phyloP scores from a whole-genome alignment of 1,140 invertebrate genomes.

The Dinoponera quadriceps region DNA sequence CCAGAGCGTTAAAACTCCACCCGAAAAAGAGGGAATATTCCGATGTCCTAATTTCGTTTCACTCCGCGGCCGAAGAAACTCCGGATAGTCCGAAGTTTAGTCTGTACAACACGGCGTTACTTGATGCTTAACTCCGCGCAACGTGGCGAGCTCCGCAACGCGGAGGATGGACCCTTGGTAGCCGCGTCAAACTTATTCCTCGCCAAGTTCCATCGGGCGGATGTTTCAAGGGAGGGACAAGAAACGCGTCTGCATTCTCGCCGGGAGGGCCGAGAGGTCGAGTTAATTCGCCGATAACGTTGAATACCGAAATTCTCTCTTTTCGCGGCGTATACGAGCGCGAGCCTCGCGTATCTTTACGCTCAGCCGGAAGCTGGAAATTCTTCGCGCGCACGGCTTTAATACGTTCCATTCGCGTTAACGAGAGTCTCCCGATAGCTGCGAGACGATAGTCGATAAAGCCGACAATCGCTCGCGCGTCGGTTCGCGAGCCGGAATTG shows the following conservation, averaged over 20 bases:
- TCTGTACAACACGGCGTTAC: slow-evolving; percentile 65
- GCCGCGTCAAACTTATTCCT: slow-evolving; percentile 52
- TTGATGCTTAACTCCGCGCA: slow-evolving; percentile 45
- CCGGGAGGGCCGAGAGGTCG: slow-evolving; percentile 2
- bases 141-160: no score
- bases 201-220: slow-evolving; percentile 3
- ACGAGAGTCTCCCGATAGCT: no score
- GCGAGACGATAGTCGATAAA: no score
- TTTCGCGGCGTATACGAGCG: background rate
- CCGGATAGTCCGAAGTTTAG: slow-evolving; percentile 64
- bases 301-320: slow-evolving; percentile 8
- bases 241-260: slow-evolving; percentile 20
- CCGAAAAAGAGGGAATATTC: slow-evolving; percentile 33
- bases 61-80: slow-evolving; percentile 33
- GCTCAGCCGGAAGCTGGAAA: background rate
- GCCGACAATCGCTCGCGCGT: no score
- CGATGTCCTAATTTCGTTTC: slow-evolving; percentile 42
- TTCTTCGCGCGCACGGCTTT: background rate
- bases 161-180: slow-evolving; percentile 13
- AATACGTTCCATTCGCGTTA: background rate
- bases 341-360: background rate
- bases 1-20: background rate
- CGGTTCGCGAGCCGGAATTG: background rate
- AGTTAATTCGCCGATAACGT: slow-evolving; percentile 16
- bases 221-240: background rate